phyloP scores from a whole-genome alignment of 1,140 invertebrate species.

The Achatina immaculata region DNA sequence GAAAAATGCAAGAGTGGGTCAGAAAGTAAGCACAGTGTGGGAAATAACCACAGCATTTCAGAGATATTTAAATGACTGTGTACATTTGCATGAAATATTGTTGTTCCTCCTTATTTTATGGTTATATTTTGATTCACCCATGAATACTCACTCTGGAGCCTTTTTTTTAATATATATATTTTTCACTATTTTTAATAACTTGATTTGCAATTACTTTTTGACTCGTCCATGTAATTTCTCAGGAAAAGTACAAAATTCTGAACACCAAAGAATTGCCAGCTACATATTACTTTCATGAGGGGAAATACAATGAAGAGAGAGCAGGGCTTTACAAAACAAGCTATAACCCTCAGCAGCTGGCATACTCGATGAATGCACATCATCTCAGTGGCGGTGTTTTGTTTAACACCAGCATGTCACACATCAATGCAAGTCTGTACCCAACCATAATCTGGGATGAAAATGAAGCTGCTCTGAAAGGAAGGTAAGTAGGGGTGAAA shows the following conservation, averaged over 20 bases:
- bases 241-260: conserved; percentile 50
- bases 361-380: conserved; percentile 56
- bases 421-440: conserved; percentile 56
- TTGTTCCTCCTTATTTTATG: no score
- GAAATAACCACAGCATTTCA: no score
- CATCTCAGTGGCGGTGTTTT: conserved; percentile 50
- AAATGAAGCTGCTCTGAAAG: conserved; percentile 52
- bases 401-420: conserved; percentile 61
- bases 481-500: conserved; percentile 48
- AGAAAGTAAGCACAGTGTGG: no score
- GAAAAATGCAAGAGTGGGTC: no score
- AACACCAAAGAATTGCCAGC: conserved; percentile 55
- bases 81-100: no score
- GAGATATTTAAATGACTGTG: no score
- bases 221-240: neutral
- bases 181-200: no score
- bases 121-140: no score
- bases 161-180: no score
- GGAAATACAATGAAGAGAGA: conserved; percentile 65
- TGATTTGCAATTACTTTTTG: no score
- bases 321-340: conserved; percentile 68
- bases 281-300: conserved; percentile 67
- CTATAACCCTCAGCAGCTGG: conserved; percentile 62
- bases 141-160: no score
- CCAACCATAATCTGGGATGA: conserved; percentile 57